Conservation (phyloP, 2,888 invertebrate genomes). For the Linhomoeus sp. region DNA sequence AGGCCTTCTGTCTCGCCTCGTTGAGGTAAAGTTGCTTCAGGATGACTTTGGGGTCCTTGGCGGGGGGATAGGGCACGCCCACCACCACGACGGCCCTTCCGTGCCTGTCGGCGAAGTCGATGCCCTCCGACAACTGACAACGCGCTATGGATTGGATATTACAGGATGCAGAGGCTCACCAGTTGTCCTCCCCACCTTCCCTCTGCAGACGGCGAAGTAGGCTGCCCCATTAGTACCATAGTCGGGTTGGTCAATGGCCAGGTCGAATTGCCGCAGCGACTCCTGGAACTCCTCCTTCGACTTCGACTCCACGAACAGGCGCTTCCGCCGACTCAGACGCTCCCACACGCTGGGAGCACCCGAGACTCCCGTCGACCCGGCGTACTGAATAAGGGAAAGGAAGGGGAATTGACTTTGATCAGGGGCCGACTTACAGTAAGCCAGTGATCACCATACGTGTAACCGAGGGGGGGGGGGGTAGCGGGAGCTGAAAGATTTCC, state of each 20-base stretch:
- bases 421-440: too few species aligned
- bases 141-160: too few species aligned
- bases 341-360: not conserved
- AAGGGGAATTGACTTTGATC: too few species aligned
- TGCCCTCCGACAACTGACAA: constrained; percentile 60
- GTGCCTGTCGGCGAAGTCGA: constrained; percentile 86
- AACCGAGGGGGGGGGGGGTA: too few species aligned
- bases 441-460: too few species aligned
- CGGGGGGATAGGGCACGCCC: constrained; percentile 83
- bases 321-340: constrained; percentile 32
- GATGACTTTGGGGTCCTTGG: constrained; percentile 70
- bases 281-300: constrained; percentile 55
- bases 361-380: too few species aligned
- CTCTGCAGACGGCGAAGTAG: constrained; percentile 88
- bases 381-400: too few species aligned
- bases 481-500: too few species aligned
- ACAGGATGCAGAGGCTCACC: too few species aligned
- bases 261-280: constrained; percentile 49
- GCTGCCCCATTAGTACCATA: constrained; percentile 40
- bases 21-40: constrained; percentile 76
- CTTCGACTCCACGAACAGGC: constrained; percentile 72
- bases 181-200: constrained; percentile 52
- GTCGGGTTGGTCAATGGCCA: constrained; percentile 49
- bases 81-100: constrained; percentile 86
- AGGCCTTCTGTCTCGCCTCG: too few species aligned